A percentile compares a stretch with the other conserved stretches of the same genome.
phyloP scores from a whole-genome alignment of 1,140 invertebrate species.

The Delia radicum region DNA sequence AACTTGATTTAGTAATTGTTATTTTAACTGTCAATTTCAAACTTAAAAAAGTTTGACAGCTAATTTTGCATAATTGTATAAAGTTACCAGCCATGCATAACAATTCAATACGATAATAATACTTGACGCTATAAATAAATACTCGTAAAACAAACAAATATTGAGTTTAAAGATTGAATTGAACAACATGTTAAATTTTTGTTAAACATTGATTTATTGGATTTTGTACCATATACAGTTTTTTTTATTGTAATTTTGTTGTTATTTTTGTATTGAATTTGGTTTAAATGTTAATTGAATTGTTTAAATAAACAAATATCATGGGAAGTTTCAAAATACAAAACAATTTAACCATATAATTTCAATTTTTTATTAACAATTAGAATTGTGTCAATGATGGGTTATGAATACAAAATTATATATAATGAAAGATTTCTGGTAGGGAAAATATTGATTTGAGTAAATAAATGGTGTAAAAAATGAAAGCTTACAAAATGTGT shows the following conservation, averaged over 20 bases:
- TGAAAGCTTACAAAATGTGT: too few relatives aligned
- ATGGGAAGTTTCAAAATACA: neutral
- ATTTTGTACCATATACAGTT: too few relatives aligned
- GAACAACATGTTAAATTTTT: neutral
- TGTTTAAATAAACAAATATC: neutral
- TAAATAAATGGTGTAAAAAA: too few relatives aligned
- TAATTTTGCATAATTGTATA: conserved; percentile 19
- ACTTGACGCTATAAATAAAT: neutral
- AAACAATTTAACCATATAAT: conserved; percentile 16
- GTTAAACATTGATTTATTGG: neutral
- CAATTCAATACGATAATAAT: neutral
- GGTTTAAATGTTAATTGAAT: conserved; percentile 18
- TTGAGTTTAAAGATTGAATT: neutral
- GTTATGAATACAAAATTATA: conserved; percentile 7
- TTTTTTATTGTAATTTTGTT: neutral
- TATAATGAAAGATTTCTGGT: too few relatives aligned
- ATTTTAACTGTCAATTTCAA: conserved; percentile 22
- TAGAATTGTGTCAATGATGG: conserved; percentile 20
- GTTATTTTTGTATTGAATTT: neutral
- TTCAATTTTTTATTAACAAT: conserved; percentile 19
- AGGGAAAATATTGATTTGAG: neutral
- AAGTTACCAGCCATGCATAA: neutral
- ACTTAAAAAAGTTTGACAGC: conserved; percentile 12
- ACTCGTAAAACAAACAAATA: too few relatives aligned
- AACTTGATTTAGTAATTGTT: conserved; percentile 20